phyloP scores from a whole-genome alignment of 2,113 vertebrate species.

The Hemibagrus wyckioides region DNA sequence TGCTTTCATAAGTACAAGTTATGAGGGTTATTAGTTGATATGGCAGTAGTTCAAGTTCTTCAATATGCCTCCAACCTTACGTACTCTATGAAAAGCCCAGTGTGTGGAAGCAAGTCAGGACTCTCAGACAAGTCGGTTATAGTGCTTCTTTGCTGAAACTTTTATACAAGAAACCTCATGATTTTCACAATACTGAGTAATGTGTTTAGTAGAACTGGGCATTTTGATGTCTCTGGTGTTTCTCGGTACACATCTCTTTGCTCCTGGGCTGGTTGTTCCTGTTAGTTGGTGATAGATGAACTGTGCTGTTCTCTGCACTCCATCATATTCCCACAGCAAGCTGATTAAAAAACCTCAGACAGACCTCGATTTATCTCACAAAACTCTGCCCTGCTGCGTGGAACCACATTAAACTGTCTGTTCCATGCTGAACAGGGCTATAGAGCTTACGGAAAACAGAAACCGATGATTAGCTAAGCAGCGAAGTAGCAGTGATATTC shows the following conservation, averaged over 20 bases:
- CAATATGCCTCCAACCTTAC: neutral
- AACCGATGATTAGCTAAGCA: slow-evolving; percentile 13
- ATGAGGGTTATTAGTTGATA: neutral
- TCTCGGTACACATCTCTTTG: neutral
- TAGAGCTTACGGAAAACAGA: neutral
- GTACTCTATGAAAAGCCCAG: neutral
- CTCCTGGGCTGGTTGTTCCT: slow-evolving; percentile 8
- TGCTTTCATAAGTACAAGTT: neutral
- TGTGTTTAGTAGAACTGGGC: neutral
- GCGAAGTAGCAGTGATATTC: slow-evolving; percentile 28
- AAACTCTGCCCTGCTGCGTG: neutral
- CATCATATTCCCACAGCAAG: slow-evolving; percentile 13
- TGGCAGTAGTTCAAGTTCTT: neutral
- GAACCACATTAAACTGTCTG: slow-evolving; percentile 4
- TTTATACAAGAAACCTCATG: neutral
- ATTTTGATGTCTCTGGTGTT: neutral
- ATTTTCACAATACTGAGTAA: neutral
- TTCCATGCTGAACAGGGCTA: neutral
- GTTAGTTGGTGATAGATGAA: slow-evolving; percentile 22
- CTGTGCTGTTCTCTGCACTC: slow-evolving; percentile 14
- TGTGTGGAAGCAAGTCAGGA: neutral
- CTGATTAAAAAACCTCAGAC: slow-evolving; percentile 27
- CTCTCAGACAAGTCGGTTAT: neutral
- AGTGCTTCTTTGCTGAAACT: neutral
- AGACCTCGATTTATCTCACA: slow-evolving; percentile 14